Percentiles rank a stretch among this genome's conserved stretches.
These are phyloP conservation scores for Cavia aperea DNA, from an alignment of 2,113 vertebrate species.

Conservation along the genomic window DNA sequence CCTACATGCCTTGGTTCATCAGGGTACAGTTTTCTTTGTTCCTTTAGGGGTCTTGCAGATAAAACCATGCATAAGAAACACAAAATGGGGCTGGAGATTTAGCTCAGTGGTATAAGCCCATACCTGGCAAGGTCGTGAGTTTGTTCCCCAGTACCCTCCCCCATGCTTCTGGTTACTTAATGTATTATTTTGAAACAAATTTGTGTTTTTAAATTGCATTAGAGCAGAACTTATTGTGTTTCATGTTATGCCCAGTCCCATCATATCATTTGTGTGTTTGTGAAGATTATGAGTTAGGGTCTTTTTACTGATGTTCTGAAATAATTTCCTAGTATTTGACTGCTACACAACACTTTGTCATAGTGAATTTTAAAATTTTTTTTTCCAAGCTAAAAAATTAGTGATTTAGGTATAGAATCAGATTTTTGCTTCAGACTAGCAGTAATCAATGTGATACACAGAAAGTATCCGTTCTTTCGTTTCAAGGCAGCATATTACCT, in stretches of 20 bases:
- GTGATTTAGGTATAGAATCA: not conserved
- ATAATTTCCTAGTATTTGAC: not conserved
- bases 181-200: not conserved
- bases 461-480: conserved; percentile 1
- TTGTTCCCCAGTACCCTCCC: no score
- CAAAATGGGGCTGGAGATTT: not conserved
- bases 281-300: not conserved
- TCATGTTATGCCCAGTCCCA: not conserved
- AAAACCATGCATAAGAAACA: conserved; percentile 19
- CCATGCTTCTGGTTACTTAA: not conserved
- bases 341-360: not conserved
- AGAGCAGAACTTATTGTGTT: not conserved
- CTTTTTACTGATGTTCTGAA: conserved; percentile 28
- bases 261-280: not conserved
- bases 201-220: not conserved
- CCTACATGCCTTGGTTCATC: not conserved
- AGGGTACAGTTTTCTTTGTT: not conserved
- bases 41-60: not conserved
- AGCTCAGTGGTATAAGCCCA: no score
- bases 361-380: not conserved
- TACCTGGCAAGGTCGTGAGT: no score
- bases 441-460: not conserved
- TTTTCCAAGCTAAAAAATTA: not conserved
- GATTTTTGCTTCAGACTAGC: not conserved
- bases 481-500: not conserved